Evolutionary conservation across 2,797 vertebrate genomes (phyloP), one percentile per base, ranked within the genome.

Genomic region (Mallotus villosus): DNA sequence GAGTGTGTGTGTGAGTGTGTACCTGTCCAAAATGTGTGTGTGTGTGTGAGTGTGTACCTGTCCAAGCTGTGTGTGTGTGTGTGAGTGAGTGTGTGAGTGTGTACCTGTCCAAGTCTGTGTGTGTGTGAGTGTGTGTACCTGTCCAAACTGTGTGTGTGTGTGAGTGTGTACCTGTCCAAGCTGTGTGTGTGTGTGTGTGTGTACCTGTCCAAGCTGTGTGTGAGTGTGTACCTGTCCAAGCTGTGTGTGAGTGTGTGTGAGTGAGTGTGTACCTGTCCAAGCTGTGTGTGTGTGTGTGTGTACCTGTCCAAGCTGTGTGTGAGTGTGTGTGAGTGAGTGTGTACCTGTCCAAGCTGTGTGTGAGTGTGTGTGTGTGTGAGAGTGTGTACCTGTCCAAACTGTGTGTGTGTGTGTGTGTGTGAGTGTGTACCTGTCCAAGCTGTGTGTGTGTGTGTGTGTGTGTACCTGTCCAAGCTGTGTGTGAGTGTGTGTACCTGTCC

Each of bases 151-250:
- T 59, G 57, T 59, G 57, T 59, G 57, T 3, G 57, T 59, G 58
- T 24, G 58, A 21, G 58, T 59, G 58, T 59, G 58, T 24, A 27
- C 27, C 27, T 27, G 27, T 27, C 27, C 0, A 4, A 4, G 27
- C 27, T 27, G 27, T 27, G 25, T 27, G 41, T 16, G 25, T 37
- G 67, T 58, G 55, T 63, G 16, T 58, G 59, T 57, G 59, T 63
- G 60, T 27, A 46, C 88, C 87, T 90, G 86, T 27, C 27, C 27
- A 29, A 29, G 61, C 27, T 17, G 29, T 17, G 32, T 1, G 32
- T n/a, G n/a, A n/a, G n/a, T n/a, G n/a, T n/a, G n/a, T n/a, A n/a
- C n/a, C n/a, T n/a, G n/a, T n/a, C n/a, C n/a, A n/a, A n/a, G n/a
- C n/a, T 1, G 63, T 6, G 37, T 11, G 46, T 5, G 55, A 22